Percentiles rank a stretch among this genome's conserved stretches.
Evolutionary conservation across 2,888 invertebrate genomes (phyloP).

Genomic region (Nephrotoma appendiculata): DNA sequence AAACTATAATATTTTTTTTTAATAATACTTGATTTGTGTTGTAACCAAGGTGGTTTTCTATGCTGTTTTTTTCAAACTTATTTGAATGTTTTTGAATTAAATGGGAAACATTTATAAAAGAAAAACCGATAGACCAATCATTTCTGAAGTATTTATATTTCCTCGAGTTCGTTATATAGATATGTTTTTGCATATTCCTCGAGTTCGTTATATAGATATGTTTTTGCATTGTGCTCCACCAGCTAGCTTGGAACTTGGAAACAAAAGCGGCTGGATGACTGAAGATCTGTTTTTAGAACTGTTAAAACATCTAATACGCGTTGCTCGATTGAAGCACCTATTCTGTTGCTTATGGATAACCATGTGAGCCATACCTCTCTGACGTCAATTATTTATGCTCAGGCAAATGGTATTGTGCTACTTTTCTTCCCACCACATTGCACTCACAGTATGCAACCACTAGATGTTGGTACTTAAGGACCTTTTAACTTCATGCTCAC

Average conservation of each 20-base stretch:
- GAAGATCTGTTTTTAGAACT: background rate
- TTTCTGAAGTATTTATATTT: constrained; percentile 6
- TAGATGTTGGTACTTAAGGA: background rate
- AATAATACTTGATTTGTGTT: background rate
- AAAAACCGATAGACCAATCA: no score
- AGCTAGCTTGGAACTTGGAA: no score
- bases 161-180: no score
- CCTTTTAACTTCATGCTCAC: no score
- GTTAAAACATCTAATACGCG: background rate
- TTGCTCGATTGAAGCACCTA: no score
- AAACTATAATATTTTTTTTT: no score
- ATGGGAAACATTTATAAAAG: background rate
- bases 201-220: no score
- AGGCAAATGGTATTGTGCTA: background rate
- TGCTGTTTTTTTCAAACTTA: background rate
- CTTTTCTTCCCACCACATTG: background rate
- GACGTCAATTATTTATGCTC: background rate
- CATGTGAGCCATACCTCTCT: background rate
- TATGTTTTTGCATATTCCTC: no score
- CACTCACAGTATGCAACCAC: background rate
- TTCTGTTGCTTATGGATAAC: no score
- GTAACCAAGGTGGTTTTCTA: background rate
- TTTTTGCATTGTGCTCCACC: no score
- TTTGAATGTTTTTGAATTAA: background rate
- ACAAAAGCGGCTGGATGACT: no score